Percentiles rank a stretch among this genome's conserved stretches.
Evolutionary conservation across 1,140 invertebrate species (phyloP).

Genomic region (Drosophila funebris): DNA sequence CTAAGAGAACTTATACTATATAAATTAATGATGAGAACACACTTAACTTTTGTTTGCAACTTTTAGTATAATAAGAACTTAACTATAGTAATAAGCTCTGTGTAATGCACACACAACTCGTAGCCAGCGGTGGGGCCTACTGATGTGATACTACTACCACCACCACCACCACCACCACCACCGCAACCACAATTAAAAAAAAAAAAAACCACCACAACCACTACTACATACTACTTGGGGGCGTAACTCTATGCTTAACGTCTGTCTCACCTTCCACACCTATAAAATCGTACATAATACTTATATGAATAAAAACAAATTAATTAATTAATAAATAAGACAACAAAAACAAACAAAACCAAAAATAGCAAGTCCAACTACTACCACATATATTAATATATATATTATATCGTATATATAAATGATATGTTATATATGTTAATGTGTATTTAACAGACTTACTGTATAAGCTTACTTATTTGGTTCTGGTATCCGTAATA

Average conservation of each 20-base stretch:
- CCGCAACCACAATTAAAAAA: conserved; percentile 10
- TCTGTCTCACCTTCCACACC: conserved; percentile 18
- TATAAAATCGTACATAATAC: conserved; percentile 10
- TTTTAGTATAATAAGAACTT: conserved; percentile 61
- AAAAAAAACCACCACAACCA: conserved; percentile 40
- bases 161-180: conserved; percentile 34
- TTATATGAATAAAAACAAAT: conserved; percentile 7
- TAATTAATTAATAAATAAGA: conserved; percentile 8
- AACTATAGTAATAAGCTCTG: conserved; percentile 56
- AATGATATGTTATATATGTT: conserved; percentile 41
- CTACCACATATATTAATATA: conserved; percentile 5
- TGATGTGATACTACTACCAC: conserved; percentile 56
- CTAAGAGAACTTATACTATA: conserved; percentile 2
- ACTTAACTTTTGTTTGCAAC: conserved; percentile 78
- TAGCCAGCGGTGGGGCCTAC: conserved; percentile 29
- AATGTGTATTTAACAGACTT: conserved; percentile 63
- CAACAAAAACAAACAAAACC: conserved; percentile 8
- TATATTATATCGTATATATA: conserved; percentile 20
- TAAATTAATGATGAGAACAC: conserved; percentile 25
- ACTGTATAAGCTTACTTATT: conserved; percentile 65
- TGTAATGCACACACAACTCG: conserved; percentile 12
- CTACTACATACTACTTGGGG: conserved; percentile 24
- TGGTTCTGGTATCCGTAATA: conserved; percentile 69
- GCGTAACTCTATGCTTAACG: conserved; percentile 47
- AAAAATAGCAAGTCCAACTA: conserved; percentile 8